Base-by-base conservation (phyloP, 2,888 invertebrate genomes). In the Plusia festucae region DNA sequence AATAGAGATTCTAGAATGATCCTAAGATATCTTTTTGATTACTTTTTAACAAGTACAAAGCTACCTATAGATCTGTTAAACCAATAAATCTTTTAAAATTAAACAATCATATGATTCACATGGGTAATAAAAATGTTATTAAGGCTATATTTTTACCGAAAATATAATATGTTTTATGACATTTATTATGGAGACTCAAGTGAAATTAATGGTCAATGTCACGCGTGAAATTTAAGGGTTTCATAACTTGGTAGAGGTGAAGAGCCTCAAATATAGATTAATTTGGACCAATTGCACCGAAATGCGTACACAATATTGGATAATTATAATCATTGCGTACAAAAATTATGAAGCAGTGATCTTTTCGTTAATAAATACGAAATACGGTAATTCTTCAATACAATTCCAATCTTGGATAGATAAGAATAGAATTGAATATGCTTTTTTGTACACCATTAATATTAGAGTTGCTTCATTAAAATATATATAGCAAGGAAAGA, bases 71-170 rank as follows among this genome's bases (percentile, higher is more conserved):
- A 40, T n/a, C n/a, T 7, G n/a, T n/a, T 6, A 40, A 40, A n/a
- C 7, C 40, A 40, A 34, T 40, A n/a, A 40, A 40, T 40, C n/a
- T 40, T n/a, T 13, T 40, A 15, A n/a, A 40, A 40, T 40, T 40
- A 40, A 40, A 40, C 40, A 40, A 40, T 40, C 15, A 40, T 40
- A 30, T 30, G 30, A 15, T n/a, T 40, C 40, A 40, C 40, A n/a
- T 40, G 40, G 40, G 40, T 40, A 40, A 40, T 40, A 40, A 40
- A 40, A 40, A n/a, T n/a, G 15, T 40, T 40, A 40, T 40, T n/a
- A 40, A 40, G n/a, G 40, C 40, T 5, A n/a, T 40, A 40, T 40
- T 40, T 40, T 6, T n/a, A n/a, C 40, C 15, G n/a, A 40, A 34
- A 40, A 40, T 40, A n/a, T n/a, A n/a, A 40, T 40, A n/a, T 40